A percentile compares a stretch with the other conserved stretches of the same genome.
These are phyloP conservation scores for Eulemur coronatus DNA, from an alignment of 2,797 vertebrate genomes.

Conservation along the genomic window DNA sequence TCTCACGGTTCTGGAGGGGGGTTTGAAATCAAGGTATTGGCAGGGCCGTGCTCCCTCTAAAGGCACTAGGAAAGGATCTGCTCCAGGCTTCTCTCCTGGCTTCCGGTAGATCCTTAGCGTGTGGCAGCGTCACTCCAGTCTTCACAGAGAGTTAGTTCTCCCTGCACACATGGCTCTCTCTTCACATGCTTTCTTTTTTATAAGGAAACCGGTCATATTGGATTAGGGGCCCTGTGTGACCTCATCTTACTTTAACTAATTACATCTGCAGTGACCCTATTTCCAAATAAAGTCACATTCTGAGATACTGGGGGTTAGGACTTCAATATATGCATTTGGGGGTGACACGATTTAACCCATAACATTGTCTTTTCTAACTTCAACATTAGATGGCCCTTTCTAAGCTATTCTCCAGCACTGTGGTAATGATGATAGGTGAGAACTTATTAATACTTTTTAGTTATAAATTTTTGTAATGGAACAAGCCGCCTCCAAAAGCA, in stretches of 20 bases:
- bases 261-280: not conserved
- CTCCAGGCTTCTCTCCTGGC: not conserved
- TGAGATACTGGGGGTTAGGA: not conserved
- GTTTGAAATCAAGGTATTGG: not conserved
- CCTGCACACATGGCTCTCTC: not conserved
- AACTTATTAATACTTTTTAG: not conserved
- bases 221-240: not conserved
- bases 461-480: not conserved
- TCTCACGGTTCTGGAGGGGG: not conserved
- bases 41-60: not conserved
- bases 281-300: not conserved
- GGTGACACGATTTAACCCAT: not conserved
- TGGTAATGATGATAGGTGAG: not conserved
- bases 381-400: not conserved
- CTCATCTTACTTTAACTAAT: not conserved
- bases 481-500: not conserved
- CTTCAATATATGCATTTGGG: not conserved
- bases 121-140: not conserved
- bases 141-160: not conserved
- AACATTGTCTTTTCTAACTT: not conserved
- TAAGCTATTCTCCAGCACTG: not conserved
- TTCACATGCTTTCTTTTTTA: not conserved
- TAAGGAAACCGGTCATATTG: not conserved
- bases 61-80: not conserved
- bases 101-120: not conserved